Base-by-base conservation (phyloP, 2,797 vertebrate species). In the Gallinago solitaria region DNA sequence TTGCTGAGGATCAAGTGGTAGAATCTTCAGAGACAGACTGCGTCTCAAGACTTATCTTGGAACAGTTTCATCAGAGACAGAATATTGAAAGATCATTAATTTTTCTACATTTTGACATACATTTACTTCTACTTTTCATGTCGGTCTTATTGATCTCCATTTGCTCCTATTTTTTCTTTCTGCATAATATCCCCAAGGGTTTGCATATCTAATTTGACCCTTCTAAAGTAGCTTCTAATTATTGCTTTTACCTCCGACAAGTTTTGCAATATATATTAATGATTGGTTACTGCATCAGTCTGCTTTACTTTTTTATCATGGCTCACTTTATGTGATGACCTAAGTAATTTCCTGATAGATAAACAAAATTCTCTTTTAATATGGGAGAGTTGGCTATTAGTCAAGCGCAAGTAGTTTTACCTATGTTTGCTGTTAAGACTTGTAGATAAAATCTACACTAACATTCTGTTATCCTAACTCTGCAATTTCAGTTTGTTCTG, bases 371-470 rank as follows among this genome's bases (percentile, higher is more conserved):
- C 53, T 86, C 10, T 45, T 92, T 78, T 65, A 90, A 63, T 73
- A 64, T 18, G 32, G 25, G 4, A 61, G 60, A 35, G 14, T 11
- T 96, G 75, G 37, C 48, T 77, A 16, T 35, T 81, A 37, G 64
- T 84, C 53, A 88, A 73, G 37, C 48, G 85, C 76, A 93, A 83
- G 21, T 39, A 63, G 11, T 83, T 91, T 82, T 81, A 93, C 84
- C 75, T 90, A 16, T 47, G 19, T 76, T 95, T 93, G 47, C 51
- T 94, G 27, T 86, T 92, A 80, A 93, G 75, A 69, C 19, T 37
- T 85, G 50, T 21, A 48, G 37, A 61, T 86, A 78, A 87, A 90
- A 63, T 33, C 33, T 77, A 16, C 5, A 2, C 47, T 83, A 86
- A 43, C 13, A 3, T 95, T 77, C 73, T 80, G 5, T 78, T 80